phyloP scores from a whole-genome alignment of 2,797 vertebrate species.

The Anniella stebbinsi region DNA sequence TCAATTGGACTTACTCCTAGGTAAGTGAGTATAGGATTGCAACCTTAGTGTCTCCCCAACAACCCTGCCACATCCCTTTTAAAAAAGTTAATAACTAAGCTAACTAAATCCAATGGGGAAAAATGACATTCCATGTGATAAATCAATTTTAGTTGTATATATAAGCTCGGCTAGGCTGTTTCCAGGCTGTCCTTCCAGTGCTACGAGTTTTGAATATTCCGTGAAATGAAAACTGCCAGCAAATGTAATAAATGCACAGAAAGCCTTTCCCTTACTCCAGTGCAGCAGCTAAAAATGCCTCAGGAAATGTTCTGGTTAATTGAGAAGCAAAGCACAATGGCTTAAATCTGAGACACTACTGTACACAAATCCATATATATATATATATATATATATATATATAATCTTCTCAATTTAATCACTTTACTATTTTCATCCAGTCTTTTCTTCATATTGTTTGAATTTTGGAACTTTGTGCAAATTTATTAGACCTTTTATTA shows the following conservation, averaged over 20 bases:
- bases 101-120: slow-evolving; percentile 48
- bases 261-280: slow-evolving; percentile 45
- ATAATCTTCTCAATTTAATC: slow-evolving; percentile 42
- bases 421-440: background rate
- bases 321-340: slow-evolving; percentile 60
- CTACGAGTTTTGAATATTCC: slow-evolving; percentile 59
- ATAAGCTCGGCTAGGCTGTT: slow-evolving; percentile 41
- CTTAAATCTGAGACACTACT: slow-evolving; percentile 54
- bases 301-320: slow-evolving; percentile 60
- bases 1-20: no score
- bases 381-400: no score
- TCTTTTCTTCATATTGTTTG: background rate
- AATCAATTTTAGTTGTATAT: slow-evolving; percentile 59
- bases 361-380: slow-evolving; percentile 40
- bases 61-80: background rate
- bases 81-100: slow-evolving; percentile 61
- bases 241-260: slow-evolving; percentile 58
- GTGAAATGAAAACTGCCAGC: slow-evolving; percentile 52
- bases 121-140: slow-evolving; percentile 44
- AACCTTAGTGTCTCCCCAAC: background rate
- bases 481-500: background rate
- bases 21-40: no score
- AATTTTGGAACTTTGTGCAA: background rate
- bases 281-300: slow-evolving; percentile 58
- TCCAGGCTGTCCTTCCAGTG: slow-evolving; percentile 57